Percentiles rank a stretch among this genome's conserved stretches.
These are phyloP conservation scores for Acomys russatus DNA, from an alignment of 2,797 vertebrate species.

Conservation along the genomic window DNA sequence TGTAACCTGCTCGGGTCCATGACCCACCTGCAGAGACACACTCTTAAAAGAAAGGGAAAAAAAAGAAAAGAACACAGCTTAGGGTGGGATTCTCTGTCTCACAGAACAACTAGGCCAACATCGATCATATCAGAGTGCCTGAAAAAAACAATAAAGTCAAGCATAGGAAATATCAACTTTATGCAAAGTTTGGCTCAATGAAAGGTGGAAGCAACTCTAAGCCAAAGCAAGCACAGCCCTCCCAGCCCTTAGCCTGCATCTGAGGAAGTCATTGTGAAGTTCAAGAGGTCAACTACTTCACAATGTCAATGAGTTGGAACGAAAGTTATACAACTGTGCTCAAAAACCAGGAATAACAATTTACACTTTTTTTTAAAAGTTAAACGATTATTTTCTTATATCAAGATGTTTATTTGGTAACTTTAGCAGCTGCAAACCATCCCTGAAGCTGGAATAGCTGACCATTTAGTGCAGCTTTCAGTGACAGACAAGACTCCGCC, in stretches of 20 bases:
- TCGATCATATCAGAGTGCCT: background rate
- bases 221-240: background rate
- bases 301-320: background rate
- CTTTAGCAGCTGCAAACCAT: background rate
- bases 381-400: background rate
- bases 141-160: slow-evolving; percentile 27
- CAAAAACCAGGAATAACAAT: background rate
- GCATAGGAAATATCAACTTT: slow-evolving; percentile 18
- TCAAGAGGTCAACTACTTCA: slow-evolving; percentile 49
- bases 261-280: slow-evolving; percentile 34
- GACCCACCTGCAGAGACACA: background rate
- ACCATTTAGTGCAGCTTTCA: background rate
- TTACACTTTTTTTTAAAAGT: background rate
- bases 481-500: background rate
- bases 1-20: fast-evolving
- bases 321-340: background rate
- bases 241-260: background rate
- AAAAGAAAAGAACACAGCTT: background rate
- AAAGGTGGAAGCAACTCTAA: background rate
- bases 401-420: background rate
- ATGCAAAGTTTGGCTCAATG: background rate
- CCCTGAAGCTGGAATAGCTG: background rate
- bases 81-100: background rate
- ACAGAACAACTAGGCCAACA: background rate
- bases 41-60: background rate